Evolutionary conservation across 2,888 invertebrate genomes (phyloP), one percentile per base, ranked within the genome.

Genomic region (Coremacera marginata): DNA sequence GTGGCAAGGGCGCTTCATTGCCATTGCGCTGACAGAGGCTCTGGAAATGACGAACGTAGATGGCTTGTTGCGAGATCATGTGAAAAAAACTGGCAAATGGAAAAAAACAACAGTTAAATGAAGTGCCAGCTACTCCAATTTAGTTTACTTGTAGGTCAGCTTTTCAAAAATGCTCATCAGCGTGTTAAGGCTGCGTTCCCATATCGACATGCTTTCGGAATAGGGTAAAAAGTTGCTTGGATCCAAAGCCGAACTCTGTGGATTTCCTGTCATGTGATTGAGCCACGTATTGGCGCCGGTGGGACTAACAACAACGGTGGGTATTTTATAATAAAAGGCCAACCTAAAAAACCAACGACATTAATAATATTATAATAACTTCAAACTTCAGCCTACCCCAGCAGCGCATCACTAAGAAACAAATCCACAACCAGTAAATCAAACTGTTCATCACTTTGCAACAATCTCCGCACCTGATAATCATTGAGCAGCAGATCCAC

Each of bases 211-310:
- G 31, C 86, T 82, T 71, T 89, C 89, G 0, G 88, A 82, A 68
- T 88, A 90, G 8, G 88, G 86, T 22, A 90, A 82, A 80, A 89
- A 88, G 71, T 88, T 85, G 77, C 90, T 90, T 2, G 91, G 90
- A 79, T 90, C 87, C 78, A 90, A 84, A 0, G 91, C 89, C 1
- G 90, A 88, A 49, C 89, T 90, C 57, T 90, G 87, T 0, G 91
- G 90, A 83, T 91, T 91, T 0, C 90, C 91, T 37, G 90, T 88
- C 82, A 90, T 88, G 74, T 89, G 86, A 80, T 91, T 90, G 0
- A 90, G 86, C 90, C 90, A 90, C 4, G 87, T 85, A 68, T 89
- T 90, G 19, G 90, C 87, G 2, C 90, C 91, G 63, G 90, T 85
- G 19, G 91, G 89, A 82, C 90, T 90, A 8, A 89, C 76, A 5